phyloP scores from a whole-genome alignment of 2,888 invertebrate genomes.

The Ormyrus nitidulus region DNA sequence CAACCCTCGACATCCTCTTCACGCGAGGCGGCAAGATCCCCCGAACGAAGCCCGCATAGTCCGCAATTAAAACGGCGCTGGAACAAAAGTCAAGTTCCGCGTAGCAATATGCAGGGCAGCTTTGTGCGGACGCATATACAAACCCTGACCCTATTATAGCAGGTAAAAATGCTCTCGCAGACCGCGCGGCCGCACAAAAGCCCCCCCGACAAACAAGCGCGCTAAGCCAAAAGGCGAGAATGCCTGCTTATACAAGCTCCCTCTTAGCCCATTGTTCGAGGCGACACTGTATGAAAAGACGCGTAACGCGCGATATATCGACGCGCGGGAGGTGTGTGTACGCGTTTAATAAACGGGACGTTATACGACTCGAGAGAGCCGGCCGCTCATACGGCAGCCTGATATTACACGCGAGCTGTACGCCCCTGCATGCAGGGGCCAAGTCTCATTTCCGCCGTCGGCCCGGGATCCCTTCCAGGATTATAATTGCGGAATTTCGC shows the following conservation, averaged over 20 bases:
- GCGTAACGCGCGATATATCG: background rate
- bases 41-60: background rate
- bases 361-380: background rate
- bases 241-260: constrained; percentile 10
- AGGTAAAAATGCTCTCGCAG: constrained; percentile 35
- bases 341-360: constrained; percentile 40
- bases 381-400: background rate
- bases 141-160: constrained; percentile 13
- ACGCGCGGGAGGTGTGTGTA: constrained; percentile 23
- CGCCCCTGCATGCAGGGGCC: background rate
- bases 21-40: background rate
- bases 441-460: constrained; percentile 24
- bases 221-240: constrained; percentile 33
- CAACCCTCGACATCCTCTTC: no score
- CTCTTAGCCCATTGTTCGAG: constrained; percentile 24
- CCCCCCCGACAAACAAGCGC: background rate
- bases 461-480: background rate
- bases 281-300: background rate
- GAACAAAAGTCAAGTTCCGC: no score
- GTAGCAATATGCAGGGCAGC: constrained; percentile 13
- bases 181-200: background rate
- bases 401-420: background rate
- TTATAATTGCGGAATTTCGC: constrained; percentile 25
- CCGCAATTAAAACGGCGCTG: background rate
- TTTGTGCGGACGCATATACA: background rate